Percentiles rank a stretch among this genome's conserved stretches.
phyloP scores from a whole-genome alignment of 2,888 invertebrate species.

The Tuberolachnus salignus region DNA sequence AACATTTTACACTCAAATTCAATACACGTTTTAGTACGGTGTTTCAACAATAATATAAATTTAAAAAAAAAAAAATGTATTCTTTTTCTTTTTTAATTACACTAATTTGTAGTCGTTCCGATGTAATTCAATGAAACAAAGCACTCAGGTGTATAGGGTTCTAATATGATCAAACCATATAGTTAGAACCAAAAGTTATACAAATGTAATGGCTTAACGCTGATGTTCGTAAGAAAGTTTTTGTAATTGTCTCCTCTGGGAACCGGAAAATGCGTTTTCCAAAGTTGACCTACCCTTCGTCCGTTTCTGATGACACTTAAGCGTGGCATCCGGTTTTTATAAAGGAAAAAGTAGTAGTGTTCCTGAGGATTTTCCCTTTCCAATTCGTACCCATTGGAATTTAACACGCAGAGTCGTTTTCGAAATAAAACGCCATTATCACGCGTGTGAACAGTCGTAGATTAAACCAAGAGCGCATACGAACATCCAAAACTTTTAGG shows the following conservation, averaged over 20 bases:
- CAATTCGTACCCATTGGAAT: background rate
- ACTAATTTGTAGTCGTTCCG: background rate
- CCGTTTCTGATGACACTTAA: constrained; percentile 2
- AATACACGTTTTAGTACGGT: too few relatives aligned
- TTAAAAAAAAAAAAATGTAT: too few relatives aligned
- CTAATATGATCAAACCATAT: background rate
- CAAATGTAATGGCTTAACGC: background rate
- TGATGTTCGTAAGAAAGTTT: constrained; percentile 3
- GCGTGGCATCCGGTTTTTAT: background rate
- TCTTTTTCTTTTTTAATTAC: background rate
- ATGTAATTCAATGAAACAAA: background rate
- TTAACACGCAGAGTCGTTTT: constrained; percentile 15
- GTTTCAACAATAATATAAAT: too few relatives aligned
- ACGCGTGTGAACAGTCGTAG: background rate
- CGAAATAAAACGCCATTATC: constrained; percentile 37
- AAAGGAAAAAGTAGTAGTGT: background rate
- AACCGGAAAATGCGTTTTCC: background rate
- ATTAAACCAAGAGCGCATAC: background rate
- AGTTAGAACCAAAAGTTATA: constrained; percentile 19
- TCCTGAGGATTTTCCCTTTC: constrained; percentile 13
- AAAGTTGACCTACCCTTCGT: background rate
- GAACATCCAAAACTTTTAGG: background rate
- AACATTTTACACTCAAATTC: too few relatives aligned
- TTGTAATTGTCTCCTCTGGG: background rate
- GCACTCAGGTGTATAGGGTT: background rate